These are phyloP conservation scores for Calameuta idolon DNA, from an alignment of 2,888 invertebrate species.

Conservation along the genomic window DNA sequence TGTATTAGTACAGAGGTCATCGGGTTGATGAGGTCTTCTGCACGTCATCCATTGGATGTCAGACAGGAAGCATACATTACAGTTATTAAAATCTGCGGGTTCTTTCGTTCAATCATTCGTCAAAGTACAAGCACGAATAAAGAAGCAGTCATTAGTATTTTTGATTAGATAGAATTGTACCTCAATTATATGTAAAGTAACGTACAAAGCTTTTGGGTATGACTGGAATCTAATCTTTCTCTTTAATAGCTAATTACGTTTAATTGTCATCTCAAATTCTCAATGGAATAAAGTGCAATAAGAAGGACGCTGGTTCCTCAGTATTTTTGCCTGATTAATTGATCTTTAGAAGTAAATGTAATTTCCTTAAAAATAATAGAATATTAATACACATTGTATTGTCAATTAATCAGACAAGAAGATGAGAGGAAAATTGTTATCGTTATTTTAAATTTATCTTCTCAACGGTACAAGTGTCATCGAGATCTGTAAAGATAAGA, in stretches of 20 bases:
- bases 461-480: not conserved
- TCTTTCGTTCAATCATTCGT: constrained; percentile 29
- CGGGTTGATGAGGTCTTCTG: not conserved
- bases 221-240: not conserved
- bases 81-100: constrained; percentile 41
- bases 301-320: not conserved
- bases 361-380: not conserved
- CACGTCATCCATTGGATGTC: not conserved
- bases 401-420: not conserved
- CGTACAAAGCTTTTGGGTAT: not conserved
- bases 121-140: constrained; percentile 23
- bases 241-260: not conserved
- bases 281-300: not conserved
- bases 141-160: constrained; percentile 19
- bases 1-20: not conserved
- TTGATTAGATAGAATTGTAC: constrained; percentile 21
- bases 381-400: not conserved
- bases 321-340: not conserved
- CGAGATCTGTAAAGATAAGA: not conserved
- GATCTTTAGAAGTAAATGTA: not conserved
- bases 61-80: constrained; percentile 38
- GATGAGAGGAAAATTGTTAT: not conserved
- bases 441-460: not conserved
- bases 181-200: constrained; percentile 16
- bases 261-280: not conserved